These are phyloP conservation scores for chimpanzee (Pan troglodytes) DNA, from an alignment of 2,113 vertebrate genomes.

Conservation along the genomic window DNA sequence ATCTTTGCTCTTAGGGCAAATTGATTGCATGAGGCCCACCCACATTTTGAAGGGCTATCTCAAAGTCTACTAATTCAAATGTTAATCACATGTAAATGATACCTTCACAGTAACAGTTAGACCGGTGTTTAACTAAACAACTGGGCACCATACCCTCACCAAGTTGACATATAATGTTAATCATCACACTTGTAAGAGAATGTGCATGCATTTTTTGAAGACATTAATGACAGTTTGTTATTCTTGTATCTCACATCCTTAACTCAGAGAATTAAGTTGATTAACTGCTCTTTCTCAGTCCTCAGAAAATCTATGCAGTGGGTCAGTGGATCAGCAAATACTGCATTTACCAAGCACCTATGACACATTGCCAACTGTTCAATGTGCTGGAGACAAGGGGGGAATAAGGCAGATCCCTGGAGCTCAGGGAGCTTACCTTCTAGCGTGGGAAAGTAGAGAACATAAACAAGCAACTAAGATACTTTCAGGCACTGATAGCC, in stretches of 20 bases:
- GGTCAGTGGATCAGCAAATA: background rate
- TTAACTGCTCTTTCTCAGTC: background rate
- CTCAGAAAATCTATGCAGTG: background rate
- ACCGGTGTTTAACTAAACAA: background rate
- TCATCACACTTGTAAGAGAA: fast-evolving
- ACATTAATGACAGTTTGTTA: background rate
- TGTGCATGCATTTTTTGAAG: background rate
- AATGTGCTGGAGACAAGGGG: background rate
- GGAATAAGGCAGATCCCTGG: background rate
- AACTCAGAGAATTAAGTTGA: background rate
- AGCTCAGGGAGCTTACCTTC: background rate
- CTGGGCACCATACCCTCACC: background rate
- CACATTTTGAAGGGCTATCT: background rate
- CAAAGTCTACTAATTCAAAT: background rate
- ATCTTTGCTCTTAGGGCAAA: background rate
- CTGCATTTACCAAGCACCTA: background rate
- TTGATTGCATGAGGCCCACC: background rate
- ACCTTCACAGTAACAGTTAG: background rate
- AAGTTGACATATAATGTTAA: background rate
- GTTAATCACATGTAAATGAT: background rate
- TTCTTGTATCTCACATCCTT: background rate
- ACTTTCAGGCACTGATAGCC: background rate
- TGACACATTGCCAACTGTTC: background rate
- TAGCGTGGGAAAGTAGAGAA: background rate
- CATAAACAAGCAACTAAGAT: background rate